Conservation (phyloP, 23 tunicate species). For the Phallusia fumigata region DNA sequence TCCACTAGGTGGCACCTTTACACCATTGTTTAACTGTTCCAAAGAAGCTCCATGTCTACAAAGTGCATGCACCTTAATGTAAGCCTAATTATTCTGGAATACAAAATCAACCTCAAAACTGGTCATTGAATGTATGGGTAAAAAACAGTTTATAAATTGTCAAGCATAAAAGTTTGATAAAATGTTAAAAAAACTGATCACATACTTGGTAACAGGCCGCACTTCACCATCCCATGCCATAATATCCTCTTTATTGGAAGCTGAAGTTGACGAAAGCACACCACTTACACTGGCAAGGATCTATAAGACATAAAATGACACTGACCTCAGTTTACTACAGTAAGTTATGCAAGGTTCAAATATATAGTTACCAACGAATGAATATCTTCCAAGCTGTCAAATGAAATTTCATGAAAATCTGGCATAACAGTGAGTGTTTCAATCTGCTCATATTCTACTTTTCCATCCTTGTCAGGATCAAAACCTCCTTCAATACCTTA, state of each 20-base stretch:
- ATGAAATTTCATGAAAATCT: constrained; percentile 49
- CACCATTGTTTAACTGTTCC: constrained; percentile 85
- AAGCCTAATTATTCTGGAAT: no score
- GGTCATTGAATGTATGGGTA: no score
- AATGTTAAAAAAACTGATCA: no score
- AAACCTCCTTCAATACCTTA: constrained; percentile 88
- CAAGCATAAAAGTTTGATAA: no score
- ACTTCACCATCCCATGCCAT: constrained; percentile 91
- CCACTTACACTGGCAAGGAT: constrained; percentile 62
- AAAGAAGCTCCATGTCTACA: constrained; percentile 54
- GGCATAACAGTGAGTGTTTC: constrained; percentile 70
- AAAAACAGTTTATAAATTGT: no score
- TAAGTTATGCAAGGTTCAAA: not conserved
- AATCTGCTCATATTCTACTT: constrained; percentile 49
- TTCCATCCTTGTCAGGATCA: constrained; percentile 53
- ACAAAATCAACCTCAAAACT: no score
- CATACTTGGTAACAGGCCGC: constrained; percentile 62
- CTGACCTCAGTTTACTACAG: not conserved
- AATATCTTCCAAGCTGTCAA: constrained; percentile 64
- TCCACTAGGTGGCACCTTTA: constrained; percentile 87
- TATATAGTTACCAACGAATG: constrained; percentile 21
- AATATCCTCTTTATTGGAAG: constrained; percentile 53
- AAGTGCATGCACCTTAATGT: not conserved
- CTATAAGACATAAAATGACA: not conserved
- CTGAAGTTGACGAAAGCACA: constrained; percentile 56